A percentile compares a stretch with the other conserved stretches of the same genome.
Evolutionary conservation across 2,113 vertebrate genomes (phyloP).

Genomic region (Synodontis membranacea): DNA sequence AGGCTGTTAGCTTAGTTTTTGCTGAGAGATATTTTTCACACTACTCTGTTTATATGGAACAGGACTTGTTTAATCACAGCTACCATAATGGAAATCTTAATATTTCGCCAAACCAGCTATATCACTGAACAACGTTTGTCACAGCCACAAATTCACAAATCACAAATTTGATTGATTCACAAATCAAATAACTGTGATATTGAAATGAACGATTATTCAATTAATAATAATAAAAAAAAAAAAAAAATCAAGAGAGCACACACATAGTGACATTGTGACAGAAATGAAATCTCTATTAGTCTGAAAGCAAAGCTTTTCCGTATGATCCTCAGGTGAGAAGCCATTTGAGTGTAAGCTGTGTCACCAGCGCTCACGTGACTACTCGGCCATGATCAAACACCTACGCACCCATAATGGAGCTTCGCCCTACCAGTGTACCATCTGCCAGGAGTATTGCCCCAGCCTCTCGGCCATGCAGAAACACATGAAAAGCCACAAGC

Average conservation of each 20-base stretch:
- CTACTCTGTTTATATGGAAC: background rate
- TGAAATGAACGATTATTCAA: background rate
- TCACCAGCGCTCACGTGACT: conserved; percentile 97
- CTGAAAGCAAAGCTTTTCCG: background rate
- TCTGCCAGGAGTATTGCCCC: conserved; percentile 98
- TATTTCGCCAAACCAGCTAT: background rate
- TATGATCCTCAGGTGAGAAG: conserved; percentile 86
- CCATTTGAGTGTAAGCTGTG: conserved; percentile 99
- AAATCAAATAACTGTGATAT: background rate
- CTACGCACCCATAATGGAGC: conserved; percentile 98
- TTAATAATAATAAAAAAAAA: background rate
- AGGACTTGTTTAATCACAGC: background rate
- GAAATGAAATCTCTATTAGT: background rate
- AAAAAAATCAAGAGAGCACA: background rate
- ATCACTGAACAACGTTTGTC: background rate
- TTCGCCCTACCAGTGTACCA: conserved; percentile 97
- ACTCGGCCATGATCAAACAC: conserved; percentile 99
- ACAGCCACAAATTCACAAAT: background rate
- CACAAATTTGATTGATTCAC: no score
- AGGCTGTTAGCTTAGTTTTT: conserved; percentile 13
- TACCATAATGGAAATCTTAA: background rate
- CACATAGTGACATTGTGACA: background rate
- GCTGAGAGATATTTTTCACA: background rate
- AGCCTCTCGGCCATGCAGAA: conserved; percentile 99
- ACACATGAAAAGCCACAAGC: conserved; percentile 98